Conservation (phyloP, 2,113 vertebrate genomes). For the Riparia riparia region DNA sequence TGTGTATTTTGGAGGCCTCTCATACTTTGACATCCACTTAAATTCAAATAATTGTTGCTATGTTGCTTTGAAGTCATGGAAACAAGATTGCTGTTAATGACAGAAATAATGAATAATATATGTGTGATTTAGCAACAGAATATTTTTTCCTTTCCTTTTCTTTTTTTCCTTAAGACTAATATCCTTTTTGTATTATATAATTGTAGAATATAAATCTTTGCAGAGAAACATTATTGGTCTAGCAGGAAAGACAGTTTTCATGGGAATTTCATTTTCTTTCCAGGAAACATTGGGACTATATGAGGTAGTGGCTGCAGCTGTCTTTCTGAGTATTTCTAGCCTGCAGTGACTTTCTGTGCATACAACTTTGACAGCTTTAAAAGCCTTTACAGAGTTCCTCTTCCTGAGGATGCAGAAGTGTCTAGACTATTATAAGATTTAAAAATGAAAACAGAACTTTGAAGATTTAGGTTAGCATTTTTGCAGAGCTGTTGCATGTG, state of each 20-base stretch:
- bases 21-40: not conserved
- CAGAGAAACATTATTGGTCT: not conserved
- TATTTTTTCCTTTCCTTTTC: accelerated
- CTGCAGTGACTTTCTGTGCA: not conserved
- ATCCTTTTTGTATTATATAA: not conserved
- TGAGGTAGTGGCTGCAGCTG: not conserved
- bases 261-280: not conserved
- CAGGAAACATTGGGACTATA: not conserved
- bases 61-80: not conserved
- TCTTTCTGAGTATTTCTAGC: not conserved
- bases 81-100: not conserved
- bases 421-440: not conserved
- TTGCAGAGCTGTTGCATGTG: not conserved
- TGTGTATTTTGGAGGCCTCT: not conserved
- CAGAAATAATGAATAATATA: not conserved
- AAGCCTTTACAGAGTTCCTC: not conserved
- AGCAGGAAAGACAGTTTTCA: not conserved
- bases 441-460: not conserved
- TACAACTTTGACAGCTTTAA: not conserved
- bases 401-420: not conserved
- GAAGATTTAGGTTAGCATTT: not conserved
- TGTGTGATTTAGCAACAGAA: not conserved
- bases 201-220: not conserved
- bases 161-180: not conserved
- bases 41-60: not conserved